These are phyloP conservation scores for Alauda arvensis DNA, from an alignment of 2,797 vertebrate genomes.

Conservation along the genomic window DNA sequence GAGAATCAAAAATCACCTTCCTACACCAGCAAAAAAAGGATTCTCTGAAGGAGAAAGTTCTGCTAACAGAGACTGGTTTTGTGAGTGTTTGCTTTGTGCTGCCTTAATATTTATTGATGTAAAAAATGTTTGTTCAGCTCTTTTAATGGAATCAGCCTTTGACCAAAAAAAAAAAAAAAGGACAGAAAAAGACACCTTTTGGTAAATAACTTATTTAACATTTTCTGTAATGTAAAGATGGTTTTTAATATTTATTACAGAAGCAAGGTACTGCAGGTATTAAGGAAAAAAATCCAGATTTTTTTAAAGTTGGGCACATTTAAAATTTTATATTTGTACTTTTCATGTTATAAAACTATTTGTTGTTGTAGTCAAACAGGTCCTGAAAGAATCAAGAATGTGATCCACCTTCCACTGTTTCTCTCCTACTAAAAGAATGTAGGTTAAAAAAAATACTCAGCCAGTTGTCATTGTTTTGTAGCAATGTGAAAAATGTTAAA, in stretches of 20 bases:
- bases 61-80: conserved; percentile 36
- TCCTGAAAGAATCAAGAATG: background rate
- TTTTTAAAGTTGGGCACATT: conserved; percentile 8
- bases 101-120: conserved; percentile 35
- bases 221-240: conserved; percentile 25
- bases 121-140: background rate
- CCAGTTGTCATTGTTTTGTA: background rate
- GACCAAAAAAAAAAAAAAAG: background rate
- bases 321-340: conserved; percentile 26
- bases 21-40: conserved; percentile 57
- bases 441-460: background rate
- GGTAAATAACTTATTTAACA: conserved; percentile 57
- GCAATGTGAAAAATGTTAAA: background rate
- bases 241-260: conserved; percentile 50
- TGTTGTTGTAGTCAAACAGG: background rate
- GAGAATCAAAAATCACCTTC: conserved; percentile 52
- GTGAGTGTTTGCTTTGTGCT: conserved; percentile 19
- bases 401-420: background rate
- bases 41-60: conserved; percentile 57
- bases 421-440: background rate
- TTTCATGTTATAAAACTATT: background rate
- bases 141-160: conserved; percentile 6
- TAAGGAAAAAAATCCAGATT: conserved; percentile 6
- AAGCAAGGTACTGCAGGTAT: conserved; percentile 25
- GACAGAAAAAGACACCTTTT: background rate